Conservation (phyloP, 1,140 invertebrate genomes). For the Melitaea cinxia region DNA sequence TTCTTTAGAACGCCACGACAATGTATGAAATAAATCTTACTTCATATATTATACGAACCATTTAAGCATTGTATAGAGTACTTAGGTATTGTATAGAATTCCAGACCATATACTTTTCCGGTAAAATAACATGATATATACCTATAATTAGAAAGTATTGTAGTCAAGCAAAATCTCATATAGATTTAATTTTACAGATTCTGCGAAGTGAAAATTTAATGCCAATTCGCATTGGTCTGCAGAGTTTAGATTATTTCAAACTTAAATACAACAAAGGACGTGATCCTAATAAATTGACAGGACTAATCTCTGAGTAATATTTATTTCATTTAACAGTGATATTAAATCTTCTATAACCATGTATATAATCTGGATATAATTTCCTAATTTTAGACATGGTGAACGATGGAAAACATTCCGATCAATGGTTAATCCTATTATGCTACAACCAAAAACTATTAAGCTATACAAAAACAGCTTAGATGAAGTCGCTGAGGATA, state of each 20-base stretch:
- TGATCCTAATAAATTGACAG: slow-evolving; percentile 31
- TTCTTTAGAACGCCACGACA: too few relatives aligned
- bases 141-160: too few relatives aligned
- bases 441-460: slow-evolving; percentile 78
- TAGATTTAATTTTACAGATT: too few relatives aligned
- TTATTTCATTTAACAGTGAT: background rate
- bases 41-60: too few relatives aligned
- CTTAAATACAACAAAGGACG: slow-evolving; percentile 34
- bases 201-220: slow-evolving; percentile 56
- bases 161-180: too few relatives aligned
- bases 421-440: slow-evolving; percentile 82
- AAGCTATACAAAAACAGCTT: slow-evolving; percentile 64
- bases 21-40: too few relatives aligned
- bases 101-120: too few relatives aligned
- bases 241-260: slow-evolving; percentile 58
- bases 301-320: slow-evolving; percentile 52
- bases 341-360: too few relatives aligned
- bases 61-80: too few relatives aligned
- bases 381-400: slow-evolving; percentile 84
- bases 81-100: too few relatives aligned
- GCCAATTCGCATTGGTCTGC: slow-evolving; percentile 54
- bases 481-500: slow-evolving; percentile 66
- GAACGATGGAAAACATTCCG: slow-evolving; percentile 90
- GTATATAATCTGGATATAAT: background rate
- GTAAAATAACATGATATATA: too few relatives aligned